A percentile compares a stretch with the other conserved stretches of the same genome.
Conservation (phyloP, 2,888 invertebrate genomes). For the Phaonia tiefii region DNA sequence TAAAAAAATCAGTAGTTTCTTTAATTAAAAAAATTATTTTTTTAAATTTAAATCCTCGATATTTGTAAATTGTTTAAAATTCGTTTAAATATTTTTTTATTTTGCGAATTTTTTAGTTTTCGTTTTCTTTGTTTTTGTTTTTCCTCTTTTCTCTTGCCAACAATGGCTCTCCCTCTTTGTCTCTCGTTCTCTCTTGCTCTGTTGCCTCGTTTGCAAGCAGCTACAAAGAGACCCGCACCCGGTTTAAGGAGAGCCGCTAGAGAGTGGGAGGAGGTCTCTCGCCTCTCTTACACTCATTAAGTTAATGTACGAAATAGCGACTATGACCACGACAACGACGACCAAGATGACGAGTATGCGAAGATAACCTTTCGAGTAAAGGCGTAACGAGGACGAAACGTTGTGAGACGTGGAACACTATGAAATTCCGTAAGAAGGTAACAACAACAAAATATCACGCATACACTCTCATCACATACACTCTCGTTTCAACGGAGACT, state of each 20-base stretch:
- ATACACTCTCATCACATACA: conserved; percentile 4
- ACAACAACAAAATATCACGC: conserved; percentile 28
- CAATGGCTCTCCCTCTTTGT: too few relatives aligned
- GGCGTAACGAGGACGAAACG: conserved; percentile 63
- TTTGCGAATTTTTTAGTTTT: conserved; percentile 7
- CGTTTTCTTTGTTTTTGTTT: conserved; percentile 6
- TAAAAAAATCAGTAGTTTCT: not conserved
- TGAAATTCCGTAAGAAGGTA: conserved; percentile 65
- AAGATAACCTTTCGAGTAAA: conserved; percentile 66
- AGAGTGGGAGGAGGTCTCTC: conserved; percentile 34
- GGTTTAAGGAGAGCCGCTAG: not conserved
- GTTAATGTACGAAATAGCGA: not conserved
- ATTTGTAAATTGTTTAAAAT: too few relatives aligned
- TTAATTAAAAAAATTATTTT: conserved; percentile 6
- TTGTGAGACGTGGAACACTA: conserved; percentile 54
- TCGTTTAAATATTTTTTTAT: not conserved
- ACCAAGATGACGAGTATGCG: conserved; percentile 20
- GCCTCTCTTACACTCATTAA: conserved; percentile 2
- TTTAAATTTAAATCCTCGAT: not conserved
- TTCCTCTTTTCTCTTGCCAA: not conserved
- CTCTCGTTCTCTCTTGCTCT: not conserved
- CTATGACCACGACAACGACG: not conserved
- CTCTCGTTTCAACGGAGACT: conserved; percentile 5
- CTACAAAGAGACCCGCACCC: not conserved
- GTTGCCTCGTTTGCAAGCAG: too few relatives aligned